phyloP scores from a whole-genome alignment of 2,113 vertebrate species.

The Rhinolophus sinicus region DNA sequence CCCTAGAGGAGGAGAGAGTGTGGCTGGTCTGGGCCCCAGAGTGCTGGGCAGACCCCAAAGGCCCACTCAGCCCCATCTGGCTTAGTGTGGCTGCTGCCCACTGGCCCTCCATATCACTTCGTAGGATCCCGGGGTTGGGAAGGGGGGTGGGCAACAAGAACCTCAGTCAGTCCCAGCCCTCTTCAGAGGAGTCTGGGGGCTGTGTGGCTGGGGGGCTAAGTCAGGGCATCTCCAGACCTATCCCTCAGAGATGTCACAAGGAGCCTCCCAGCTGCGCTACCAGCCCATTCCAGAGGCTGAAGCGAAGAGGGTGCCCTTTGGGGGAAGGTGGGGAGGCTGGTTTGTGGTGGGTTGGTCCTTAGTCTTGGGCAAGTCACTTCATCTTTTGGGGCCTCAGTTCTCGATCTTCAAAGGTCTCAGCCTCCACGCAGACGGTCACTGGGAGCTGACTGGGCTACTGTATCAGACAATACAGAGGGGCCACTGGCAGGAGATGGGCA shows the following conservation, averaged over 20 bases:
- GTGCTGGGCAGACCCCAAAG: no score
- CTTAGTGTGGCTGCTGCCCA: not conserved
- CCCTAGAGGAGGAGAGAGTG: not conserved
- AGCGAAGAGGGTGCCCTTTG: not conserved
- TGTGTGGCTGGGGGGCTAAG: accelerated
- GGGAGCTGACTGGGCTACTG: no score
- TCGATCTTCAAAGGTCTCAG: not conserved
- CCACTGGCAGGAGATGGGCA: accelerated
- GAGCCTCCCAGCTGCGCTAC: not conserved
- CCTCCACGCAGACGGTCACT: not conserved
- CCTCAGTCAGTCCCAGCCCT: not conserved
- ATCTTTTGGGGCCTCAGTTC: not conserved
- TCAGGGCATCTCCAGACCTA: not conserved
- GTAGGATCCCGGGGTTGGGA: no score
- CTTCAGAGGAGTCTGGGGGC: not conserved
- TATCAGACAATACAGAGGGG: no score
- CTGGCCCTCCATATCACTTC: not conserved
- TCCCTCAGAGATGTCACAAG: accelerated
- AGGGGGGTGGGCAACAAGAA: no score
- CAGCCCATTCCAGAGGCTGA: not conserved
- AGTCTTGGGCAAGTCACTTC: not conserved
- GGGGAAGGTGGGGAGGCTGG: not conserved
- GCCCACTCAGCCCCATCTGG: accelerated
- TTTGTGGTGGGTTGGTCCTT: not conserved
- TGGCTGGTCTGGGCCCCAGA: no score